Percentiles rank a stretch among this genome's conserved stretches.
Evolutionary conservation across 2,797 vertebrate species (phyloP).

Genomic region (Distichodus sexfasciatus): DNA sequence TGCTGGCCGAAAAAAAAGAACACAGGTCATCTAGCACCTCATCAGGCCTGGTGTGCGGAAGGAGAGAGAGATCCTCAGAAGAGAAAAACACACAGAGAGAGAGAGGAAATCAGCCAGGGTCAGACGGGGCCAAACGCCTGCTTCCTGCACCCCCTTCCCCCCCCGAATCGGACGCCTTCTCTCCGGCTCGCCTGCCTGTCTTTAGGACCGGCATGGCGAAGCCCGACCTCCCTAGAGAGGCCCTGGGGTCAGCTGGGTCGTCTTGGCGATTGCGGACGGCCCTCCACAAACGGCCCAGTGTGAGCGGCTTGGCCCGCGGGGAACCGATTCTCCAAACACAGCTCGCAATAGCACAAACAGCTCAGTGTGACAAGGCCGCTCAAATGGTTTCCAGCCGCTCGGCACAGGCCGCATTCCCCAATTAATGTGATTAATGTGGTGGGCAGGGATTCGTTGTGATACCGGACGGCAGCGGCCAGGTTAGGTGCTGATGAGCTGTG

Average conservation of each 20-base stretch:
- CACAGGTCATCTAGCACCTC: conserved; percentile 46
- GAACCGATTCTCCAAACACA: conserved; percentile 38
- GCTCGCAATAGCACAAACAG: conserved; percentile 43
- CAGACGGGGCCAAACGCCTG: conserved; percentile 62
- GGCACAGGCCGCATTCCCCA: conserved; percentile 15
- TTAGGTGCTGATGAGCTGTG: conserved; percentile 7
- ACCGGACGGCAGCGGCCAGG: conserved; percentile 25
- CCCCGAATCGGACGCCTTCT: conserved; percentile 2
- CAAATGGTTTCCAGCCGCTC: conserved; percentile 53
- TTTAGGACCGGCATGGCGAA: conserved; percentile 46
- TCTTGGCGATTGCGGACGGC: conserved; percentile 27
- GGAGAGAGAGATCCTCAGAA: conserved; percentile 42
- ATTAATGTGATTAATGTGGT: conserved; percentile 48
- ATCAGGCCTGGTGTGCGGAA: conserved; percentile 42
- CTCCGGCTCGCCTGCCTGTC: conserved; percentile 14
- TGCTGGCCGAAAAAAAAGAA: conserved; percentile 21
- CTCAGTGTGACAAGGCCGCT: conserved; percentile 46
- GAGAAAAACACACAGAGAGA: conserved; percentile 52
- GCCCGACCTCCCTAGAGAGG: conserved; percentile 44
- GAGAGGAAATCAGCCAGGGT: conserved; percentile 57
- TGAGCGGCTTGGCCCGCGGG: conserved; percentile 36
- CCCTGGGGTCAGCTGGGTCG: conserved; percentile 38
- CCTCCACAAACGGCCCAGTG: conserved; percentile 43
- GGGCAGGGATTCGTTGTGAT: conserved; percentile 38
- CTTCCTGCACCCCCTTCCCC: conserved; percentile 52